Conservation (phyloP, 2,113 vertebrate genomes). For the Silurus meridionalis region DNA sequence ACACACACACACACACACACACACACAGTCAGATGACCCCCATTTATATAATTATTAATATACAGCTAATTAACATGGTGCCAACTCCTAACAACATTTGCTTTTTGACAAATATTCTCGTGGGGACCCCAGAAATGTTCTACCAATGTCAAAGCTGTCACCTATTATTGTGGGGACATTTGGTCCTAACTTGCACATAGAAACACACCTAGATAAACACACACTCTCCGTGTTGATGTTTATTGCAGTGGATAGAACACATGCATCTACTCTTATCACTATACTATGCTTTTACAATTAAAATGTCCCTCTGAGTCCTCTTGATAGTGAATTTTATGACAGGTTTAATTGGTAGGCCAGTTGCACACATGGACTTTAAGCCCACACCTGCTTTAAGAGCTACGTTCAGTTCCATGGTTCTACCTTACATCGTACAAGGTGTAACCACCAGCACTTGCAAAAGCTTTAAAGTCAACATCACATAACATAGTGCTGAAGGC, state of each 20-base stretch:
- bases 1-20: neutral
- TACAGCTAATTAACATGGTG: neutral
- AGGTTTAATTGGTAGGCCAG: conserved; percentile 11
- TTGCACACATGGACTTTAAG: neutral
- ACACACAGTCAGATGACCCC: too few relatives aligned
- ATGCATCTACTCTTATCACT: neutral
- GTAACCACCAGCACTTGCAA: neutral
- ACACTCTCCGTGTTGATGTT: neutral
- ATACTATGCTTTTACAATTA: neutral
- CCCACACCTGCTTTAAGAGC: conserved; percentile 5
- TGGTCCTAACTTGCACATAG: neutral
- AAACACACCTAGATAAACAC: neutral
- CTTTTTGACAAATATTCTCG: neutral
- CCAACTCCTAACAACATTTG: neutral
- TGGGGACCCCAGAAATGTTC: neutral
- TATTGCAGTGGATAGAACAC: neutral
- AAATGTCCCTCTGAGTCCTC: neutral
- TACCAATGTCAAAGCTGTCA: neutral
- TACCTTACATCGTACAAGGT: neutral
- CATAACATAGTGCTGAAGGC: neutral
- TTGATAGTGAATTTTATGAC: conserved; percentile 3
- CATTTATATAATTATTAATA: conserved; percentile 15
- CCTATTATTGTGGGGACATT: neutral
- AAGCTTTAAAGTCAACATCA: neutral
- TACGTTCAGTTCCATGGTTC: neutral